phyloP scores from a whole-genome alignment of 2,888 invertebrate genomes.

The Amblyjoppa proteus region DNA sequence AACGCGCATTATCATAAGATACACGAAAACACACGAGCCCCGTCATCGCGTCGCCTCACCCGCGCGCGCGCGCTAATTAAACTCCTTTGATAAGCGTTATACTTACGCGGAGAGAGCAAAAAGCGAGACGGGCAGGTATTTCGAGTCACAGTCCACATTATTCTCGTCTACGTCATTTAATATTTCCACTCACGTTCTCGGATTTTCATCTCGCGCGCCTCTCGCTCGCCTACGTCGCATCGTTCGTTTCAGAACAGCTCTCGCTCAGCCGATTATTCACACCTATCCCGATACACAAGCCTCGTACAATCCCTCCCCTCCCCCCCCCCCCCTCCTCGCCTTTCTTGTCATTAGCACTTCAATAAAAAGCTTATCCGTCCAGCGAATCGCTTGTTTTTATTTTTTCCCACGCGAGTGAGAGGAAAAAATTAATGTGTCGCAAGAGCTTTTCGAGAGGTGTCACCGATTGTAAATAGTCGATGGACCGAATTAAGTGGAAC shows the following conservation, averaged over 20 bases:
- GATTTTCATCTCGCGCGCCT: background rate
- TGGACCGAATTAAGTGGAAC: background rate
- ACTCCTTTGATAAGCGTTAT: slow-evolving; percentile 69
- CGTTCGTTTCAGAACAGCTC: background rate
- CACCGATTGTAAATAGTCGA: background rate
- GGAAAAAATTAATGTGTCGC: background rate
- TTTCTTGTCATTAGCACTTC: slow-evolving; percentile 6
- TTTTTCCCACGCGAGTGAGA: background rate
- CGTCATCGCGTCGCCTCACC: slow-evolving; percentile 66
- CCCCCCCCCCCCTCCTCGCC: background rate
- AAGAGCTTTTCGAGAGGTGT: background rate
- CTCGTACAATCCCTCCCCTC: background rate
- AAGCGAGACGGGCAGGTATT: slow-evolving; percentile 48
- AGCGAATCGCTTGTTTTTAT: background rate
- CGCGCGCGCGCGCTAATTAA: slow-evolving; percentile 69
- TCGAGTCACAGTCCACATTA: slow-evolving; percentile 2
- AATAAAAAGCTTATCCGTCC: slow-evolving; percentile 21
- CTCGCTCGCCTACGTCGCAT: background rate
- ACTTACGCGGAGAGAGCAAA: slow-evolving; percentile 59
- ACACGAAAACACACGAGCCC: slow-evolving; percentile 70
- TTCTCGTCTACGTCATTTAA: slow-evolving; percentile 11
- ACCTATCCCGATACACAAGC: slow-evolving; percentile 2
- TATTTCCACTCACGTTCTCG: background rate
- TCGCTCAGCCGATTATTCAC: slow-evolving; percentile 5
- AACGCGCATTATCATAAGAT: slow-evolving; percentile 72